Evolutionary conservation across 2,113 vertebrate genomes (phyloP), one percentile per base, ranked within the genome.

Genomic region (Pygoscelis adeliae): DNA sequence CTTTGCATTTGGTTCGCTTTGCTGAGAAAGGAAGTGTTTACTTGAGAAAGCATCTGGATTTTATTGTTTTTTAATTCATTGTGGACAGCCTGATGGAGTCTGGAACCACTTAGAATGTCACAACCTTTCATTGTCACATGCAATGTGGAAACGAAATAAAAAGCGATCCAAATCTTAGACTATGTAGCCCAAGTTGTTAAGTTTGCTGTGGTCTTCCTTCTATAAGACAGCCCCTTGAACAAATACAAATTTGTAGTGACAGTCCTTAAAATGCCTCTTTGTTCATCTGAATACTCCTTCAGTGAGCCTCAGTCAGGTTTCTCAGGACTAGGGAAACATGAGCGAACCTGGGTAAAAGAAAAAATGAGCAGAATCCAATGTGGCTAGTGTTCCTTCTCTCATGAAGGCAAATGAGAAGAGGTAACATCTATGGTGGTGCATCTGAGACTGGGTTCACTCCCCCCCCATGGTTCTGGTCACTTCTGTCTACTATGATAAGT

Each of bases 11-110:
- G 23, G 34, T 95, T 89, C 1, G 0, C 79, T 95, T 85, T 92
- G 61, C 95, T 95, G 86, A 72, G 93, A 86, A 89, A 84, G 91
- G 90, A 87, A 87, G 87, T 83, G 86, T 96, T 97, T 94, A 89
- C 96, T 94, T 94, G 82, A 92, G 89, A 85, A 81, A 74, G 73
- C 97, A 95, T 95, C 96, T 98, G 96, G 96, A 93, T 92, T 86
- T 93, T 50, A 92, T 96, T 95, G 90, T 74, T 69, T 91, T 94
- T 90, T 84, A 91, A 89, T 96, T 93, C 79, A 65, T 73, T 47
- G 83, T 92, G 87, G 89, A 90, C 92, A 94, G 63, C 71, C 95
- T 74, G 93, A 66, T 81, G 73, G 87, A 71, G 73, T 97, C 97
- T 93, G 97, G 97, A 97, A 86, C 83, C 82, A 91, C 93, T 97